These are phyloP conservation scores for Heptranchias perlo DNA, from an alignment of 2,113 vertebrate species.

Conservation along the genomic window DNA sequence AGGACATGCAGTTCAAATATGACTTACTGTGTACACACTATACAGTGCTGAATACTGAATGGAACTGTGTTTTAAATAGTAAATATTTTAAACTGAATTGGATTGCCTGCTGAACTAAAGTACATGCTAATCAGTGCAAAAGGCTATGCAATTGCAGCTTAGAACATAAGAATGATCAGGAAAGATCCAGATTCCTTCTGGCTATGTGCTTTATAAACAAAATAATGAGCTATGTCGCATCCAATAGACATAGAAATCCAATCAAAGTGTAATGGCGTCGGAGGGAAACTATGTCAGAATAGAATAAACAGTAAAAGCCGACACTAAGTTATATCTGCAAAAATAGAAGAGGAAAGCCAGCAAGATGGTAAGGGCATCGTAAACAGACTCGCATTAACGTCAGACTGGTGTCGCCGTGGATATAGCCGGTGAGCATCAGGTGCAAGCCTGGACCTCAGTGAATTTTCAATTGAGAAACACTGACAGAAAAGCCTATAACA, in stretches of 20 bases:
- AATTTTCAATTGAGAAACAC: neutral
- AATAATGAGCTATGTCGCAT: no score
- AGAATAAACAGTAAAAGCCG: slow-evolving; percentile 45
- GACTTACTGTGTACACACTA: neutral
- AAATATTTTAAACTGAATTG: neutral
- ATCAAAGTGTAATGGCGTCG: neutral
- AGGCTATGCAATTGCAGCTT: neutral
- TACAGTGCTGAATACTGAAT: neutral
- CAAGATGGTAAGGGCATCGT: neutral
- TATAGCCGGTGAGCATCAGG: neutral
- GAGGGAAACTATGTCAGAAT: slow-evolving; percentile 48
- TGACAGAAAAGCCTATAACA: neutral
- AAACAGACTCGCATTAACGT: neutral
- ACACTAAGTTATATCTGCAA: neutral
- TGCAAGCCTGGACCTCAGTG: neutral
- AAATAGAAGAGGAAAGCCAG: neutral
- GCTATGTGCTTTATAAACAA: neutral
- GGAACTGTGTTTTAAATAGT: neutral
- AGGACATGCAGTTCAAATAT: neutral
- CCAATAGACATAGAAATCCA: neutral
- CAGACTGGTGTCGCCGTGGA: slow-evolving; percentile 37
- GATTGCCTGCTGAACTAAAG: neutral
- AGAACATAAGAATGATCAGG: neutral
- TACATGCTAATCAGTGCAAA: neutral
- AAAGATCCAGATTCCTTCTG: neutral